phyloP scores from a whole-genome alignment of 1,140 invertebrate genomes.

The Drosophila equinoxialis region DNA sequence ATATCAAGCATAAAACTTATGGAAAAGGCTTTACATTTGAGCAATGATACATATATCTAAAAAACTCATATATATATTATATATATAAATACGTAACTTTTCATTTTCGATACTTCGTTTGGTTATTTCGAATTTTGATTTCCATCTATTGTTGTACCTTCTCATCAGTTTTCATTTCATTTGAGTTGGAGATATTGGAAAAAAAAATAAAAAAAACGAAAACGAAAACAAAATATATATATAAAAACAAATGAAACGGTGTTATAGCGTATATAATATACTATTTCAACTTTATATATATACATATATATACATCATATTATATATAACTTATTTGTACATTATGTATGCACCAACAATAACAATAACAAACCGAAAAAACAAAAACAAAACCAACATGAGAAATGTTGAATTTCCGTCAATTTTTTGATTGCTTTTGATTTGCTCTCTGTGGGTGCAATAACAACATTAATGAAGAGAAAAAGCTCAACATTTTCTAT shows the following conservation, averaged over 20 bases:
- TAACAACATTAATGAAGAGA: slow-evolving; percentile 65
- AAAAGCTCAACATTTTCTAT: slow-evolving; percentile 79
- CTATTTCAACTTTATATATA: not conserved
- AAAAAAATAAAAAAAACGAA: not conserved
- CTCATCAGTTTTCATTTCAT: not conserved
- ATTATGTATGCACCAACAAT: slow-evolving; percentile 19
- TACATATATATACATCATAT: slow-evolving; percentile 14
- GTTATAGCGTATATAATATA: slow-evolving; percentile 27
- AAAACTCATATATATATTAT: not conserved
- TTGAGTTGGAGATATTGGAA: slow-evolving; percentile 33
- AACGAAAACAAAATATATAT: not conserved
- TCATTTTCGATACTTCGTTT: slow-evolving; percentile 14
- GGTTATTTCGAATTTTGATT: slow-evolving; percentile 7
- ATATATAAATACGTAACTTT: slow-evolving; percentile 10
- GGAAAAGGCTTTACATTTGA: slow-evolving; percentile 42
- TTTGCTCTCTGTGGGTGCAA: slow-evolving; percentile 76
- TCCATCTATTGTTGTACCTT: not conserved
- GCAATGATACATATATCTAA: slow-evolving; percentile 25
- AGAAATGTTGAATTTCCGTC: slow-evolving; percentile 45
- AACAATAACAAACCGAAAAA: not conserved
- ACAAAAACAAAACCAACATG: not conserved
- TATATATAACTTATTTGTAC: slow-evolving; percentile 27
- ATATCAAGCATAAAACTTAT: slow-evolving; percentile 23
- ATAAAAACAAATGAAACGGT: not conserved
- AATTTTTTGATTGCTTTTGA: slow-evolving; percentile 49